Conservation (phyloP, 1,140 invertebrate genomes). For the Formica selysi region DNA sequence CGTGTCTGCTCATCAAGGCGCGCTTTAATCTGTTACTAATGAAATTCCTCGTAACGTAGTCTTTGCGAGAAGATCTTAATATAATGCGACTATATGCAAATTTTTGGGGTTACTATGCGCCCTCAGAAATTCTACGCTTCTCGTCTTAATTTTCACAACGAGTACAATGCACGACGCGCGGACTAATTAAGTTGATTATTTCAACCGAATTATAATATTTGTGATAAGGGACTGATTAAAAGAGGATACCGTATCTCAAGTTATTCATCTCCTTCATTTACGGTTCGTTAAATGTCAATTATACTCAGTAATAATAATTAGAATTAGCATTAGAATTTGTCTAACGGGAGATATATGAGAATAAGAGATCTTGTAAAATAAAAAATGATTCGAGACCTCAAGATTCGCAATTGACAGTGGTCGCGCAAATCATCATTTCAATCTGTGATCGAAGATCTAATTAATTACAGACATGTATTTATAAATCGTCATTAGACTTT, state of each 20-base stretch:
- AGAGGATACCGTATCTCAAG: background rate
- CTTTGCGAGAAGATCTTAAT: conserved; percentile 47
- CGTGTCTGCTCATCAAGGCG: conserved; percentile 37
- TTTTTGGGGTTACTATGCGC: conserved; percentile 58
- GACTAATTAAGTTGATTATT: conserved; percentile 25
- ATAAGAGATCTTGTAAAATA: background rate
- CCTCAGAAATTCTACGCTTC: conserved; percentile 33
- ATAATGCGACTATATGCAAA: conserved; percentile 62
- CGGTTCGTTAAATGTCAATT: background rate
- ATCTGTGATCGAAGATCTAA: background rate
- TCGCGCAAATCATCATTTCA: background rate
- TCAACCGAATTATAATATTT: background rate
- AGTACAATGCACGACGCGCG: conserved; percentile 3
- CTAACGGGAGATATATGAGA: background rate
- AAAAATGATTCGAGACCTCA: background rate
- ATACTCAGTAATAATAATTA: background rate
- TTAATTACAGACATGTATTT: conserved; percentile 15
- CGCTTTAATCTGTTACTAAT: conserved; percentile 61
- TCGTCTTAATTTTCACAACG: conserved; percentile 38
- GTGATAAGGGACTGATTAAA: background rate
- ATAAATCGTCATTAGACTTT: conserved; percentile 3
- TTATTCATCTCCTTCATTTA: background rate
- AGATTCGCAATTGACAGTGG: background rate
- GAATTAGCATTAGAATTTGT: background rate
- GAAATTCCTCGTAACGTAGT: conserved; percentile 55